A percentile compares a stretch with the other conserved stretches of the same genome.
Conservation (phyloP, 2,797 vertebrate species). For the Amblyopsis hoosieri region DNA sequence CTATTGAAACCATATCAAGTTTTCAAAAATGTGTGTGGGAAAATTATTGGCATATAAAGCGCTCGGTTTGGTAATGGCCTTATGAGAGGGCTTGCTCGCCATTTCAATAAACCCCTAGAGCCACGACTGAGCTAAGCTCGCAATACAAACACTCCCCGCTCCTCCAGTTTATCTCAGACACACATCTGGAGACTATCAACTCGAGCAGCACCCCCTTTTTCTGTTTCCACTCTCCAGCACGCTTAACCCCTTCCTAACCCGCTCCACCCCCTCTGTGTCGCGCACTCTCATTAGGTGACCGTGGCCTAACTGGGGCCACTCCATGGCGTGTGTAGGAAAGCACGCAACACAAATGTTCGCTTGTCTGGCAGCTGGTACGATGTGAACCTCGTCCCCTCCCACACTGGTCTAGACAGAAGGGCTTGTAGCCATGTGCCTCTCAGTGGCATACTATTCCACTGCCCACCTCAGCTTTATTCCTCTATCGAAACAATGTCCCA, state of each 20-base stretch:
- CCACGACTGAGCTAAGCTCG: conserved; percentile 75
- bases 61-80: conserved; percentile 70
- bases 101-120: conserved; percentile 78
- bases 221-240: conserved; percentile 76
- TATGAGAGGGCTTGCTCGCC: conserved; percentile 68
- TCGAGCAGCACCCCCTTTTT: conserved; percentile 63
- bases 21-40: conserved; percentile 49
- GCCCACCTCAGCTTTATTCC: conserved; percentile 55
- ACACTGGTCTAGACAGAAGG: conserved; percentile 53
- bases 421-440: conserved; percentile 41
- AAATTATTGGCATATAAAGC: conserved; percentile 58
- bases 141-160: conserved; percentile 83
- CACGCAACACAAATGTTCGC: conserved; percentile 49
- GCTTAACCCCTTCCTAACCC: conserved; percentile 83
- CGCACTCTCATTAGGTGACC: conserved; percentile 66
- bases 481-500: conserved; percentile 59
- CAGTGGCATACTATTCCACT: conserved; percentile 38
- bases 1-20: conserved; percentile 67
- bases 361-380: conserved; percentile 36
- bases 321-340: conserved; percentile 51
- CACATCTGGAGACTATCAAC: conserved; percentile 89
- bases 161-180: conserved; percentile 85
- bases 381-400: conserved; percentile 43
- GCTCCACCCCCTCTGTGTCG: conserved; percentile 68
- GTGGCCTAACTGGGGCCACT: conserved; percentile 53